Base-by-base conservation (phyloP, 2,888 invertebrate species). In the Ditula angustiorana region DNA sequence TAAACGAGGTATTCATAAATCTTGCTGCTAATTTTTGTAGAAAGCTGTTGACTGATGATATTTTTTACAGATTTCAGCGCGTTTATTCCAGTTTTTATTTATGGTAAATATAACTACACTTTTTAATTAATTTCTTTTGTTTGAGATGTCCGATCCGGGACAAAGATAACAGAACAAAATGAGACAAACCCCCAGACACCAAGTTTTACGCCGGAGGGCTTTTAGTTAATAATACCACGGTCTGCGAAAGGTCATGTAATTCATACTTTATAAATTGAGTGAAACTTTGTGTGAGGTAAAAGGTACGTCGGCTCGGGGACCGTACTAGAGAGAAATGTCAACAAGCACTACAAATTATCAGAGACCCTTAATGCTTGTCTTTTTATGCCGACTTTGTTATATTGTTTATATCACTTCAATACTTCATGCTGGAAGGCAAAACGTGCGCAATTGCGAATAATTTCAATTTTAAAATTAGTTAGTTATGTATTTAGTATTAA, bases 21-120 rank as follows among this genome's bases (percentile, higher is more conserved):
- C 37, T 23, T 33, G 46, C 30, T 30, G 10, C 21, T 30, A 49
- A 44, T 44, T 44, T 16, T 57, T 28, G 19, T 11, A 44, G 21
- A 57, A 57, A 46, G 56, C 19, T 26, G 53, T 53, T 53, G 53
- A 53, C 35, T 53, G 13, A 24, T 53, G 21, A 33, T 19, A 37
- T 37, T 37, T 19, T 3, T 19, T 41, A 10, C 5, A 13, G 35
- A 37, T 19, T 41, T 8, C 41, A 19, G 5, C 4, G 26, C 13
- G 28, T 47, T 47, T 26, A 49, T 8, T 10, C 16, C 26, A 26
- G 26, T 49, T 28, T 28, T 28, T 28, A 16, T 10, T 28, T 49
- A 26, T 8, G 13, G 8, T 26, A 16, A 19, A 49, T 16, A 28
- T 4, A 16, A 7, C 16, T 30, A 2, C 11, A 28, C 28, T 11